Base-by-base conservation (phyloP, 2,797 vertebrate genomes). In the Anolis apletophallus region DNA sequence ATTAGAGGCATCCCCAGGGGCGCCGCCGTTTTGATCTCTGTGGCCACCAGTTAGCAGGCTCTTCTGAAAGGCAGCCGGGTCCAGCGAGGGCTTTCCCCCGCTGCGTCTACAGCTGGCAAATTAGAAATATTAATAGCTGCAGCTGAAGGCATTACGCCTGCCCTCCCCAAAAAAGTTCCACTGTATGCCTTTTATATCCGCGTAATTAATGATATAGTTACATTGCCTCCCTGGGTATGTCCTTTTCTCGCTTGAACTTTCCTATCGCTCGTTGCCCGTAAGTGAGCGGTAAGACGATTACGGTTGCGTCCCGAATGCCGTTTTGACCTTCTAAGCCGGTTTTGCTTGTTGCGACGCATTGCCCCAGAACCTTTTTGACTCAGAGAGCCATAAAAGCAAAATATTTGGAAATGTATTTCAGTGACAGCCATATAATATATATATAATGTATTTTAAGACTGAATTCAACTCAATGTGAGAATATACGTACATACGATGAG, bases 341-440 rank as follows among this genome's bases (percentile, higher is more conserved):
- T 94, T 94, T 89, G 52, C 93, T 95, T 93, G 92, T 93, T 94
- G 93, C 87, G 90, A 77, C 72, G 93, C 86, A 78, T 83, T 69
- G 11, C 87, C 73, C 52, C 78, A 57, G 85, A 88, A n/a, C n/a
- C n/a, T n/a, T n/a, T n/a, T n/a, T n/a, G n/a, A n/a, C n/a, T n/a
- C n/a, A n/a, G n/a, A n/a, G n/a, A n/a, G n/a, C n/a, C n/a, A n/a
- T n/a, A n/a, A n/a, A n/a, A n/a, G n/a, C n/a, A n/a, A n/a, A n/a
- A n/a, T n/a, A n/a, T n/a, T n/a, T n/a, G n/a, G n/a, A n/a, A n/a
- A n/a, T n/a, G n/a, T n/a, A n/a, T n/a, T n/a, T n/a, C n/a, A n/a
- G n/a, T n/a, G n/a, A n/a, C n/a, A n/a, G n/a, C n/a, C n/a, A n/a
- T n/a, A n/a, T n/a, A n/a, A n/a, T n/a, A n/a, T n/a, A n/a, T n/a